A percentile compares a stretch with the other conserved stretches of the same genome.
These are phyloP conservation scores for Hipparchia sbordonii DNA, from an alignment of 2,888 invertebrate genomes.

Conservation along the genomic window DNA sequence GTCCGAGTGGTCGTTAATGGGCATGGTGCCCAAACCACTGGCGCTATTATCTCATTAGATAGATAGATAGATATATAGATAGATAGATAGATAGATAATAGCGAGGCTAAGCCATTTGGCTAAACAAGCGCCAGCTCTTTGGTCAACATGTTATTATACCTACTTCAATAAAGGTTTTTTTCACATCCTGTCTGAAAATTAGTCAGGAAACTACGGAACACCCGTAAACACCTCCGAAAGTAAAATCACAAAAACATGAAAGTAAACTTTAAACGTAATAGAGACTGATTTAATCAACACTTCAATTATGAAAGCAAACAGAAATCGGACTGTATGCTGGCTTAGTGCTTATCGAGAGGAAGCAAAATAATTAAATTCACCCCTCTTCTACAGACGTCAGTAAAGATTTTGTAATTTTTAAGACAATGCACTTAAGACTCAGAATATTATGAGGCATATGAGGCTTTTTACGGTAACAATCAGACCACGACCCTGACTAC, in stretches of 20 bases:
- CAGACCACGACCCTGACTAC: neutral
- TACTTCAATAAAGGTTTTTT: no score
- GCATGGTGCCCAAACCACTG: no score
- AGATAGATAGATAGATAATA: no score
- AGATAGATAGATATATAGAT: no score
- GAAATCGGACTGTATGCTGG: neutral
- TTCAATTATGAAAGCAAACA: slow-evolving; percentile 7
- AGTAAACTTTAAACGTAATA: neutral
- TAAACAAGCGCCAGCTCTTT: no score
- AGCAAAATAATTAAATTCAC: slow-evolving; percentile 9
- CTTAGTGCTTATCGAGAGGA: neutral
- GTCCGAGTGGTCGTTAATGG: no score
- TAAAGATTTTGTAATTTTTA: slow-evolving; percentile 2
- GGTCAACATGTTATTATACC: no score
- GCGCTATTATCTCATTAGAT: no score
- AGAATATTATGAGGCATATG: neutral
- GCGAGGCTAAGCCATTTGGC: no score
- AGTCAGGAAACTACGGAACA: neutral
- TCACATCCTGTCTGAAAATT: neutral
- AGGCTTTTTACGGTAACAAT: neutral
- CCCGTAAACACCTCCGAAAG: neutral
- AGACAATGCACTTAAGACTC: neutral
- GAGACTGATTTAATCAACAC: slow-evolving; percentile 2
- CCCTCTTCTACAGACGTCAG: neutral
- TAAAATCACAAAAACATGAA: neutral